Evolutionary conservation across 2,113 vertebrate species (phyloP).

Genomic region (Mus spicilegus): DNA sequence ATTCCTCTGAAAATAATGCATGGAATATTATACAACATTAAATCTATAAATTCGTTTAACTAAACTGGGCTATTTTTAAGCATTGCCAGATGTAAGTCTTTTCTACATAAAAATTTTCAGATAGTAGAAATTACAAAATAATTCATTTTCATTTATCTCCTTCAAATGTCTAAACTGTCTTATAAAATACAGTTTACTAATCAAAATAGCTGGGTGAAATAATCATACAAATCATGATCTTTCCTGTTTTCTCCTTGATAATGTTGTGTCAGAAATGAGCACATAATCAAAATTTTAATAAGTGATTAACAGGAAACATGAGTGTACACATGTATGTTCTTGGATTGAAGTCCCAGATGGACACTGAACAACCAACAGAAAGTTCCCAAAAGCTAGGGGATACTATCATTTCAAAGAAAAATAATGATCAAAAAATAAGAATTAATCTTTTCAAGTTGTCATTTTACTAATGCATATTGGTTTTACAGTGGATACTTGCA

Average conservation of each 20-base stretch:
- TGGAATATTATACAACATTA: not conserved
- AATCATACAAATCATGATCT: conserved; percentile 16
- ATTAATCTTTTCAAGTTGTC: conserved; percentile 36
- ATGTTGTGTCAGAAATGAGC: conserved; percentile 36
- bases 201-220: conserved; percentile 51
- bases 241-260: conserved; percentile 31
- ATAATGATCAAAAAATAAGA: conserved; percentile 11
- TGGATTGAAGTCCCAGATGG: conserved; percentile 50
- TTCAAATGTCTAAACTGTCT: not conserved
- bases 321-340: conserved; percentile 26
- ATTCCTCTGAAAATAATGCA: conserved; percentile 54
- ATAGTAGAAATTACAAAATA: conserved; percentile 41
- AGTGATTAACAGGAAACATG: conserved; percentile 47
- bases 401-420: conserved; percentile 55
- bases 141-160: not conserved
- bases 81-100: conserved; percentile 7
- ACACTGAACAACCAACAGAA: not conserved
- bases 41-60: conserved; percentile 15
- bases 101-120: conserved; percentile 19
- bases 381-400: not conserved
- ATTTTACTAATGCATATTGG: conserved; percentile 29
- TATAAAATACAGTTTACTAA: conserved; percentile 39
- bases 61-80: not conserved
- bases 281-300: conserved; percentile 61
- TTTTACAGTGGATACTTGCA: not conserved